phyloP scores from a whole-genome alignment of 2,888 invertebrate species.

The Criorhina ranunculi region DNA sequence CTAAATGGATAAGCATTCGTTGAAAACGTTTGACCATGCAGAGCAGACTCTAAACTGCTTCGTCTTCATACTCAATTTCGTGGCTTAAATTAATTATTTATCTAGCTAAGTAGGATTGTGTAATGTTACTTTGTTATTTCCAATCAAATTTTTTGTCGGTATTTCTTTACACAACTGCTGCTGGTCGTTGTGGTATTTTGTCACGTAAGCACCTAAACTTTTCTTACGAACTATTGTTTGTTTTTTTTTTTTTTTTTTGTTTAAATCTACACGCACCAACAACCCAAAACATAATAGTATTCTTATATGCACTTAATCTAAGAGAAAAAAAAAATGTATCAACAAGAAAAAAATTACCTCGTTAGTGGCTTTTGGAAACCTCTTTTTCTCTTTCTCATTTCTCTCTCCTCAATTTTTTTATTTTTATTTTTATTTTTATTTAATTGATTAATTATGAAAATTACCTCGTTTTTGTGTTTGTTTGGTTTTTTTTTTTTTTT shows the following conservation, averaged over 20 bases:
- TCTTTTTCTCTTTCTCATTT: constrained; percentile 24
- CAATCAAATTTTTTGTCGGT: constrained; percentile 1
- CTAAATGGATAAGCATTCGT: too few relatives aligned
- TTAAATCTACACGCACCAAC: constrained; percentile 57
- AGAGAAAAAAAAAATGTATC: constrained; percentile 53
- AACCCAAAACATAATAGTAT: constrained; percentile 56
- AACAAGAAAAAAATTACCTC: constrained; percentile 75
- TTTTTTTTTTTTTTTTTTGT: neutral
- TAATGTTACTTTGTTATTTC: constrained; percentile 6
- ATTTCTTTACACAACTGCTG: constrained; percentile 9
- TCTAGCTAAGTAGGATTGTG: neutral
- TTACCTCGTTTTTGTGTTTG: constrained; percentile 67
- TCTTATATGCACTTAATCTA: constrained; percentile 61
- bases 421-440: constrained; percentile 20
- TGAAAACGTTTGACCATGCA: too few relatives aligned
- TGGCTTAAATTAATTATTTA: neutral
- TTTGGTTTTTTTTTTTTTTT: constrained; percentile 34
- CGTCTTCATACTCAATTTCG: constrained; percentile 58
- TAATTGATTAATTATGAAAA: constrained; percentile 53
- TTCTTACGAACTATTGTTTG: neutral
- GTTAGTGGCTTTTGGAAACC: constrained; percentile 59
- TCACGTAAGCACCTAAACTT: constrained; percentile 17
- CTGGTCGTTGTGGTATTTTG: neutral
- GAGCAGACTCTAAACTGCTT: too few relatives aligned
- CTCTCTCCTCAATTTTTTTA: constrained; percentile 43